Percentiles rank a stretch among this genome's conserved stretches.
These are phyloP conservation scores for Amblyteles armatorius DNA, from an alignment of 2,888 invertebrate species.

Conservation along the genomic window DNA sequence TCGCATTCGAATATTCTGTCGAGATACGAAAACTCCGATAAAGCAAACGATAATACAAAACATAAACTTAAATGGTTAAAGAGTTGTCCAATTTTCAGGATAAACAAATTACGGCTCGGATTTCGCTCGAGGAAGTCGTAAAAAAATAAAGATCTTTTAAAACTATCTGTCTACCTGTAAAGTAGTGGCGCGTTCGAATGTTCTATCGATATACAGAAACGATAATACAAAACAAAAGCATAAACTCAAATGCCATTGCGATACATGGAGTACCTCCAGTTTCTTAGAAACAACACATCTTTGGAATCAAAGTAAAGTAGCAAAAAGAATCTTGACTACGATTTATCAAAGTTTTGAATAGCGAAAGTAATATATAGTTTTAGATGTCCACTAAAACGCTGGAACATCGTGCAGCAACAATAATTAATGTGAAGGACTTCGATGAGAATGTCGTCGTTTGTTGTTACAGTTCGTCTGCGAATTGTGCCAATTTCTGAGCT, in stretches of 20 bases:
- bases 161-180: not conserved
- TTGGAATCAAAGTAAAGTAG: no score
- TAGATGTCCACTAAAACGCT: not conserved
- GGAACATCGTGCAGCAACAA: not conserved
- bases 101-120: not conserved
- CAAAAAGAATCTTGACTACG: no score
- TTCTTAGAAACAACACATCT: not conserved
- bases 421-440: not conserved
- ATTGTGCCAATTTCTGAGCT: constrained; percentile 45
- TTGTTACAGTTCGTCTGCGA: not conserved
- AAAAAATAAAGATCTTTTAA: not conserved
- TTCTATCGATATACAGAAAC: not conserved
- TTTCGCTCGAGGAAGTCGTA: not conserved
- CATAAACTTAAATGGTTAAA: not conserved
- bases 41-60: not conserved
- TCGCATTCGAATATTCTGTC: not conserved
- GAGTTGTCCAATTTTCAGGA: not conserved
- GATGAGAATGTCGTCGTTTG: not conserved
- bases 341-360: not conserved
- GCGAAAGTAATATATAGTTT: not conserved
- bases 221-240: not conserved
- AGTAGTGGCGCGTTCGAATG: not conserved
- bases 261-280: not conserved
- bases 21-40: not conserved
- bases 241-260: not conserved